Percentiles rank a stretch among this genome's conserved stretches.
These are phyloP conservation scores for Heteromormyrus szaboi DNA, from an alignment of 2,797 vertebrate species.

Conservation along the genomic window DNA sequence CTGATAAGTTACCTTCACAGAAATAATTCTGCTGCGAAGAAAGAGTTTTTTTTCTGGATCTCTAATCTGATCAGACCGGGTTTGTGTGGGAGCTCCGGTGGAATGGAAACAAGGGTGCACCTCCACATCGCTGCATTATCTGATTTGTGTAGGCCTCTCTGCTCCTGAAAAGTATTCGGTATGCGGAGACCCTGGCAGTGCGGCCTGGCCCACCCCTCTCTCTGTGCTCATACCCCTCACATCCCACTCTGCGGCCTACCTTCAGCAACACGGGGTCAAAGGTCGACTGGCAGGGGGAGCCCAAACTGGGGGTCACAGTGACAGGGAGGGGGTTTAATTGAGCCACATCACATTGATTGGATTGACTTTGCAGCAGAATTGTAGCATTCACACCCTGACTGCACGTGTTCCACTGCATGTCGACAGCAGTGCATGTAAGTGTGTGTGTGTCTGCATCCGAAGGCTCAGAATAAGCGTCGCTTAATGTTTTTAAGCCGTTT, in stretches of 20 bases:
- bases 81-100: neutral
- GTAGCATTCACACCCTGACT: neutral
- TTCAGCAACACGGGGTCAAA: neutral
- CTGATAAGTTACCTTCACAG: neutral
- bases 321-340: neutral
- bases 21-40: neutral
- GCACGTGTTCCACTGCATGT: neutral
- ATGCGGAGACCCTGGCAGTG: neutral
- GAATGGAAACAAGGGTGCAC: neutral
- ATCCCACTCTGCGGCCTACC: neutral
- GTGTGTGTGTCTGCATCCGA: neutral
- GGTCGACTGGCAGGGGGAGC: neutral
- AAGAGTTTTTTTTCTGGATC: neutral
- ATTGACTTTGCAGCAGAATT: constrained; percentile 11
- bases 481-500: neutral
- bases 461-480: neutral
- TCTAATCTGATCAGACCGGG: neutral
- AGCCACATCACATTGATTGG: constrained; percentile 10
- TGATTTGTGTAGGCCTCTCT: neutral
- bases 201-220: neutral
- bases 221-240: neutral
- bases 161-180: neutral
- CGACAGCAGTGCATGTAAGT: neutral
- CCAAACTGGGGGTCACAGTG: neutral
- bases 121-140: neutral